Evolutionary conservation across 2,888 invertebrate species (phyloP).

Genomic region (Nyleta sp.): DNA sequence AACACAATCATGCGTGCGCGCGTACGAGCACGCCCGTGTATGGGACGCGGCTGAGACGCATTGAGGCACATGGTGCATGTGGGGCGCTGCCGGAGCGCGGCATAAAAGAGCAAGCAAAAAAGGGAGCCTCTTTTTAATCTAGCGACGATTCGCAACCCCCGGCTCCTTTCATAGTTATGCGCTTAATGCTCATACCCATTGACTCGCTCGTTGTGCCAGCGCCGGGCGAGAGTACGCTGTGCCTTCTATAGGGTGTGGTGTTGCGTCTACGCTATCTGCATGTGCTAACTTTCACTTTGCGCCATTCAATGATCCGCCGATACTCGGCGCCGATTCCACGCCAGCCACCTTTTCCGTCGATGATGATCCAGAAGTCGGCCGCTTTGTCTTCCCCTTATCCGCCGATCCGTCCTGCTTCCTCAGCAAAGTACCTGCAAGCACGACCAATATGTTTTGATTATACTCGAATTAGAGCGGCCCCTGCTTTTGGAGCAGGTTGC

Average conservation of each 20-base stretch:
- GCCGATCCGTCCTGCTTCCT: no score
- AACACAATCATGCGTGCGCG: slow-evolving; percentile 52
- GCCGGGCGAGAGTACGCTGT: slow-evolving; percentile 44
- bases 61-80: slow-evolving; percentile 70
- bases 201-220: slow-evolving; percentile 62
- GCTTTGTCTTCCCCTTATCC: no score
- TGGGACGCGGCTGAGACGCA: slow-evolving; percentile 68
- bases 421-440: no score
- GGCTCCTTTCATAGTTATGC: slow-evolving; percentile 79
- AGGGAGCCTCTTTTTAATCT: slow-evolving; percentile 82
- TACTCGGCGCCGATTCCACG: no score
- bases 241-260: slow-evolving; percentile 49
- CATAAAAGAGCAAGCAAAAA: slow-evolving; percentile 81
- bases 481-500: no score
- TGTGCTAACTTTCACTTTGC: slow-evolving; percentile 55
- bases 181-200: slow-evolving; percentile 75
- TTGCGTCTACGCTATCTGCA: slow-evolving; percentile 42
- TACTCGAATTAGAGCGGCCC: no score
- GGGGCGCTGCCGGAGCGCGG: slow-evolving; percentile 74
- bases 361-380: slow-evolving; percentile 28
- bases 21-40: slow-evolving; percentile 49
- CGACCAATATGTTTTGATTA: no score
- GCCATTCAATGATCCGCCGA: slow-evolving; percentile 45
- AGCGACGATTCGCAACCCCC: slow-evolving; percentile 81
- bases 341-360: slow-evolving; percentile 24